Evolutionary conservation across 2,113 vertebrate genomes (phyloP), one percentile per base, ranked within the genome.

Genomic region (Tympanuchus pallidicinctus): DNA sequence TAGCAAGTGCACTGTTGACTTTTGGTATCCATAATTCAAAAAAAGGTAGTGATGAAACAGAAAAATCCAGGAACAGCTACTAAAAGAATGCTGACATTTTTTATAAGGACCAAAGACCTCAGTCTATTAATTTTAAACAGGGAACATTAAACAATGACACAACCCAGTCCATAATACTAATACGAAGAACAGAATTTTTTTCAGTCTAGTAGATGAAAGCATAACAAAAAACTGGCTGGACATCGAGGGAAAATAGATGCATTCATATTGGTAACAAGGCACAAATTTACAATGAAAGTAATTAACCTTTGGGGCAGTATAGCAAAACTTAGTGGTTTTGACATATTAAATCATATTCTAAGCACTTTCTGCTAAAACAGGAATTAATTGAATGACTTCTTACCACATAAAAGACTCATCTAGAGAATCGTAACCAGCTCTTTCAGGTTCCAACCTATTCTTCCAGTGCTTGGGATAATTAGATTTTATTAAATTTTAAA

Each of bases 401-500:
- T 65, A 69, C 82, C 74, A 59, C 80, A 20, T 42, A 82, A 90
- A 83, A 40, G 19, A 59, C 34, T 70, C 57, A 56, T 36, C 65
- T 61, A 52, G 57, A 77, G 45, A 25, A 81, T 34, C 67, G 25
- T 34, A 78, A 28, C 10, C 50, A 90, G 8, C 8, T 86, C 50
- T 81, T 93, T 79, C 34, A 2, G 7, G 66, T 76, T 95, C 82
- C 56, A 79, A 88, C 61, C 52, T 89, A 42, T 70, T 66, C 74
- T 17, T 77, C 45, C 42, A 56, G 8, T 71, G 65, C 90, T 91
- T 94, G 77, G 83, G 80, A 90, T 92, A 91, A 34, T 8, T 50
- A 86, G 60, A 25, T 79, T 22, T 81, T 84, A 81, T 36, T 92
- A 71, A 83, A 83, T 74, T 95, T 93, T 75, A 74, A 75, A 78